phyloP scores from a whole-genome alignment of 2,888 invertebrate genomes.

The Nycteola revayana region DNA sequence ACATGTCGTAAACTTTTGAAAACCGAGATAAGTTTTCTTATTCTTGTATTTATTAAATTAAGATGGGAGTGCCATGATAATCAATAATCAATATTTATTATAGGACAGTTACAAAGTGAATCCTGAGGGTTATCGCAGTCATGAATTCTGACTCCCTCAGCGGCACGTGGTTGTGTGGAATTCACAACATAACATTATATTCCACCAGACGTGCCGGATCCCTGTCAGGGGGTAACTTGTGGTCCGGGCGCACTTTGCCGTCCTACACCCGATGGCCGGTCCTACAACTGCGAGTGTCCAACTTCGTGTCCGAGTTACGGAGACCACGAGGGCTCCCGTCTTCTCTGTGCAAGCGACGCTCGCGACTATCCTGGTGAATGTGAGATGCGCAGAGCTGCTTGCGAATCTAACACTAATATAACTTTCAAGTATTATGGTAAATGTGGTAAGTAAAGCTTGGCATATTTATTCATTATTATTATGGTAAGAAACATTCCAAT shows the following conservation, averaged over 20 bases:
- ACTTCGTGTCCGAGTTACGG: conserved; percentile 91
- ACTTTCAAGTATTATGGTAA: conserved; percentile 92
- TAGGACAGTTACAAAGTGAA: too few relatives aligned
- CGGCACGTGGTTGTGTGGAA: too few relatives aligned
- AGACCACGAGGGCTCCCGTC: conserved; percentile 89
- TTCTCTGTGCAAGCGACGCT: conserved; percentile 92
- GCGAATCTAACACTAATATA: conserved; percentile 87
- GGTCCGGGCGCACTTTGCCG: conserved; percentile 90
- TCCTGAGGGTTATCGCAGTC: too few relatives aligned
- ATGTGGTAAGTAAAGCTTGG: conserved; percentile 95
- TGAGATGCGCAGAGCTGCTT: conserved; percentile 90
- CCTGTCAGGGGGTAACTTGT: conserved; percentile 90
- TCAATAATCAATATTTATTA: too few relatives aligned
- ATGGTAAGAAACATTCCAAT: too few relatives aligned
- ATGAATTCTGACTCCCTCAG: too few relatives aligned
- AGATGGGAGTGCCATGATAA: too few relatives aligned
- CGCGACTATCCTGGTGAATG: conserved; percentile 93
- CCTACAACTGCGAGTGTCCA: conserved; percentile 89
- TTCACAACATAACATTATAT: too few relatives aligned
- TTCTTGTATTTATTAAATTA: too few relatives aligned
- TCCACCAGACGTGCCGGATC: conserved; percentile 82
- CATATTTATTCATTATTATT: too few relatives aligned
- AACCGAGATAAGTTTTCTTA: too few relatives aligned
- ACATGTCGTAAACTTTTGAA: too few relatives aligned
- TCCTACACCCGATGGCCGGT: conserved; percentile 85